These are phyloP conservation scores for Microchrysa polita DNA, from an alignment of 2,888 invertebrate genomes.

Conservation along the genomic window DNA sequence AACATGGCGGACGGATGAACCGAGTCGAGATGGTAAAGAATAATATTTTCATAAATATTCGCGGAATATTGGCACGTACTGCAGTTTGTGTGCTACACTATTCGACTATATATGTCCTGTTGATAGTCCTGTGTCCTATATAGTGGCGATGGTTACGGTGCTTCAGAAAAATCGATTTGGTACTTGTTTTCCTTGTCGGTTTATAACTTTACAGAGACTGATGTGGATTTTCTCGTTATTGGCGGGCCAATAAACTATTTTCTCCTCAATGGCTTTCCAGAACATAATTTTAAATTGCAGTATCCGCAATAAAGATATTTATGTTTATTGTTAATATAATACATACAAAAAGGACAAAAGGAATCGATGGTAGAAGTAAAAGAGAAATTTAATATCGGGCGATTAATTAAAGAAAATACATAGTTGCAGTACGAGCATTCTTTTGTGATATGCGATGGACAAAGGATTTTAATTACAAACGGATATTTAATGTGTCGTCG, in stretches of 20 bases:
- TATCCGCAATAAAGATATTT: constrained; percentile 6
- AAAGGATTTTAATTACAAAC: too few relatives aligned
- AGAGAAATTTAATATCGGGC: too few relatives aligned
- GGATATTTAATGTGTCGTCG: too few relatives aligned
- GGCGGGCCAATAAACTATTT: not conserved
- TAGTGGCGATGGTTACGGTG: not conserved
- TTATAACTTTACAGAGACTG: not conserved
- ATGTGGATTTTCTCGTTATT: constrained; percentile 6
- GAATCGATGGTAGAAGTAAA: too few relatives aligned
- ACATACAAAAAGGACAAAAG: too few relatives aligned
- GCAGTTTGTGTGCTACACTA: not conserved
- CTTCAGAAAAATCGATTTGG: not conserved
- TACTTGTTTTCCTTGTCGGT: constrained; percentile 9
- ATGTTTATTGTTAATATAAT: too few relatives aligned
- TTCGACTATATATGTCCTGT: not conserved
- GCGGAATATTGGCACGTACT: constrained; percentile 20
- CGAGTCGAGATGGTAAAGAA: not conserved
- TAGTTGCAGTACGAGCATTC: too few relatives aligned
- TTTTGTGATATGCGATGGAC: too few relatives aligned
- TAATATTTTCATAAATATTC: constrained; percentile 12
- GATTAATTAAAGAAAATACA: too few relatives aligned
- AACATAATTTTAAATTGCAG: not conserved
- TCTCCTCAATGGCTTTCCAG: not conserved
- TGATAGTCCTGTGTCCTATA: not conserved
- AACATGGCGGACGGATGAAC: not conserved